Conservation (phyloP, 2,888 invertebrate species). For the Anaspis maculata region DNA sequence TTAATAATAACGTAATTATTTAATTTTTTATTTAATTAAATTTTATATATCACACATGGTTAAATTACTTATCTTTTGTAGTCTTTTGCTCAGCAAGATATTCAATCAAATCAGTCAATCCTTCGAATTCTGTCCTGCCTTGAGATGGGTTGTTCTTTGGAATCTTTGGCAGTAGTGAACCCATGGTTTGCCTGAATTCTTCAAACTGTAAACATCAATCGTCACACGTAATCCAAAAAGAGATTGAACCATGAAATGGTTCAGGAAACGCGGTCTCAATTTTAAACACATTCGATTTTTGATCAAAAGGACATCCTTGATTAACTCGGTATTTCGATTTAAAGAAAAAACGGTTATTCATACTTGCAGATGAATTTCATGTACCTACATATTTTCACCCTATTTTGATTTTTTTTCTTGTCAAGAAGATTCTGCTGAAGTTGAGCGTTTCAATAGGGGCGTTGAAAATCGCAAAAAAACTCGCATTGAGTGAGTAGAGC, state of each 20-base stretch:
- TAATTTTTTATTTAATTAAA: too few relatives aligned
- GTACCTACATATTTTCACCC: too few relatives aligned
- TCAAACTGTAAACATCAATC: constrained; percentile 56
- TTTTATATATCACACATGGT: too few relatives aligned
- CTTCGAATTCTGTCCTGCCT: constrained; percentile 80
- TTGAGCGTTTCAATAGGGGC: too few relatives aligned
- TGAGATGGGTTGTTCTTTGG: constrained; percentile 70
- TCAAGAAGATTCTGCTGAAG: too few relatives aligned
- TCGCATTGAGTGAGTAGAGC: too few relatives aligned
- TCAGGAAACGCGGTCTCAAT: background rate
- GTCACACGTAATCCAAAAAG: background rate
- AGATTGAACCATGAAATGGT: background rate
- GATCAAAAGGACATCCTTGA: too few relatives aligned
- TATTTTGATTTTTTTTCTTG: too few relatives aligned
- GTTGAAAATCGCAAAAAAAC: too few relatives aligned
- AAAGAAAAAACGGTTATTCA: too few relatives aligned
- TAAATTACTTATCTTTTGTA: constrained; percentile 22
- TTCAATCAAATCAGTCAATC: constrained; percentile 73
- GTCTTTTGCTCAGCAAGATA: constrained; percentile 57
- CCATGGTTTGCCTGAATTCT: constrained; percentile 78
- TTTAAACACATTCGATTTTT: background rate
- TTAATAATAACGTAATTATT: too few relatives aligned
- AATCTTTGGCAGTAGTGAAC: constrained; percentile 64
- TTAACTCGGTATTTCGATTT: background rate
- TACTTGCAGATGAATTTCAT: too few relatives aligned